These are phyloP conservation scores for Molothrus aeneus DNA, from an alignment of 2,797 vertebrate species.

Conservation along the genomic window DNA sequence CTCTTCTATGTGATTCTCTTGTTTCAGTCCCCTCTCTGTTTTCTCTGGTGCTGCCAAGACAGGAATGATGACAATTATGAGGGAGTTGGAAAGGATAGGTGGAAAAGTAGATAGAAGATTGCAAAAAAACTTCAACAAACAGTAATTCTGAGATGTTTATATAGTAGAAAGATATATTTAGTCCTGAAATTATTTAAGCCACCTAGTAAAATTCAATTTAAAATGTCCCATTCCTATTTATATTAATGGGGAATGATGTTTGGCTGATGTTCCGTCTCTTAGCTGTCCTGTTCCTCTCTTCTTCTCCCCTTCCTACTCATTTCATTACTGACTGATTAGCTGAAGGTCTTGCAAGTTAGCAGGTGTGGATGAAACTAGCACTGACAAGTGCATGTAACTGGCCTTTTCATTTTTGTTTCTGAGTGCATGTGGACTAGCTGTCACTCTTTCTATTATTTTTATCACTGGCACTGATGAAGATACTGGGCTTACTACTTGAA, in stretches of 20 bases:
- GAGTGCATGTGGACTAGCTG: slow-evolving; percentile 18
- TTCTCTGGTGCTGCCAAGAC: neutral
- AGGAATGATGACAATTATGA: neutral
- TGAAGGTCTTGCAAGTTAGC: neutral
- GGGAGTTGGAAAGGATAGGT: neutral
- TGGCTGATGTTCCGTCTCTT: neutral
- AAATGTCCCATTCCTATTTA: neutral
- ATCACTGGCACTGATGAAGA: neutral
- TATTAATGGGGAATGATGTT: neutral
- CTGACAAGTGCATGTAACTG: neutral
- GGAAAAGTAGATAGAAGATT: neutral
- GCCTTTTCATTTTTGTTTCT: slow-evolving; percentile 19
- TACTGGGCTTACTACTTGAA: neutral
- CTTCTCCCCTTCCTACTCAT: neutral
- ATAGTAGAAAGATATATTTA: neutral
- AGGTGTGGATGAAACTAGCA: neutral
- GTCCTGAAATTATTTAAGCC: neutral
- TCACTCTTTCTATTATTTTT: slow-evolving; percentile 27
- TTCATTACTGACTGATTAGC: neutral
- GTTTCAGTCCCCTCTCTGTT: slow-evolving; percentile 30
- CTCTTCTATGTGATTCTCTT: slow-evolving; percentile 13
- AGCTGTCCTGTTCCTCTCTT: neutral
- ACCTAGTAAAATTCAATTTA: neutral
- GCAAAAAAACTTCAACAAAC: neutral
- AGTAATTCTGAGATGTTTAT: neutral